Base-by-base conservation (phyloP, 2,113 vertebrate genomes). In the Smithornis capensis region DNA sequence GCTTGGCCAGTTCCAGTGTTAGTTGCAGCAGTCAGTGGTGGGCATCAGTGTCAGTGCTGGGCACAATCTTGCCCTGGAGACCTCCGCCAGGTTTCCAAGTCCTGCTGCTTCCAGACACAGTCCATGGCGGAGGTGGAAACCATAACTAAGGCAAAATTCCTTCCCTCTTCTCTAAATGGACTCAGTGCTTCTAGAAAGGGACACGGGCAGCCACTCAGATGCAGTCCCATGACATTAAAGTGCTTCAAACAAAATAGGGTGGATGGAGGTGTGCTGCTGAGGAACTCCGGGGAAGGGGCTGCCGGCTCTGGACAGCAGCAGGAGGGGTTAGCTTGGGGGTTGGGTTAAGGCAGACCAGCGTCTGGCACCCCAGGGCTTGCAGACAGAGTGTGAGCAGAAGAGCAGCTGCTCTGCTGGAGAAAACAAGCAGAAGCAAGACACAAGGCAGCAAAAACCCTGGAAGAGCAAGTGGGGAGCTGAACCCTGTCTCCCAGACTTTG, bases 141-240 rank as follows among this genome's bases (percentile, higher is more conserved):
- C 23, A 44, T 7, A 84, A 75, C n/a, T 62, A 74, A 78, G 27
- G 19, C 68, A 57, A 57, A 84, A 76, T 74, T 78, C 68, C 37
- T 89, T 87, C 59, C 37, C 69, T 73, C 73, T 52, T 92, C 45
- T 85, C 50, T 75, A 77, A 87, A 63, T 19, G 9, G 75, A 91
- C 37, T 97, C 92, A 96, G 96, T 97, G 95, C 96, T 95, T 93
- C 38, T 52, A 90, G 77, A 86, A 95, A 77, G 83, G 74, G 77
- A 84, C 1, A 0, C 2, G 3, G 38, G 12, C 57, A 88, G 74
- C 64, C 49, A 63, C 44, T 74, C 27, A 38, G 80, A 68, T 90
- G 90, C 84, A 37, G 44, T 83, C 88, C 79, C 82, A 19, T 33
- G 31, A 74, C 50, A 28, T 77, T 93, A 92, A 95, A 97, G 95